phyloP scores from a whole-genome alignment of 2,888 invertebrate genomes.

The Arctia plantaginis region DNA sequence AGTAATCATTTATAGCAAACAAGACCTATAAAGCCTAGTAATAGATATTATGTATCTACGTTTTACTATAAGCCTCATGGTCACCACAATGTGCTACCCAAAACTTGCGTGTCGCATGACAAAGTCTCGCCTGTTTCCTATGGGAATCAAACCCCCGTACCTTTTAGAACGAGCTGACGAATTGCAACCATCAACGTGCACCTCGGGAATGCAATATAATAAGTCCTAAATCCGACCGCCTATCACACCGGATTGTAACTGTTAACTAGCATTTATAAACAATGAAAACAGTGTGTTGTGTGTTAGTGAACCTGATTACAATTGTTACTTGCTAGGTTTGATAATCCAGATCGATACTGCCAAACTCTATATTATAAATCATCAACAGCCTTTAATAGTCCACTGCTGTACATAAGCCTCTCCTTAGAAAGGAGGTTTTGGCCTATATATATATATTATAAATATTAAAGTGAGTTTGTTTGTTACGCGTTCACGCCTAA shows the following conservation, averaged over 20 bases:
- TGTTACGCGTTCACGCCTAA: too few species aligned
- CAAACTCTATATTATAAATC: too few species aligned
- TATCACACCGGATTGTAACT: constrained; percentile 30
- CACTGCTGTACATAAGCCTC: too few species aligned
- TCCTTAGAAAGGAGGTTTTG: too few species aligned
- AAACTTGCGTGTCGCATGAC: constrained; percentile 70
- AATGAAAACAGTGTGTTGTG: background rate
- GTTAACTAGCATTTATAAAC: background rate
- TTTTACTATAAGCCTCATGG: constrained; percentile 37
- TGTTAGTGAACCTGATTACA: background rate
- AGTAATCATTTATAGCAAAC: background rate
- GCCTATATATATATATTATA: too few species aligned
- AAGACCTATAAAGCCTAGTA: background rate
- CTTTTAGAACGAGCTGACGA: constrained; percentile 45
- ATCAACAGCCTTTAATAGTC: too few species aligned
- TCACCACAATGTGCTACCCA: constrained; percentile 57
- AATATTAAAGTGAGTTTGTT: too few species aligned
- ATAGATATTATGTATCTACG: background rate
- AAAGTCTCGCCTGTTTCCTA: constrained; percentile 66
- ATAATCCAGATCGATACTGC: background rate
- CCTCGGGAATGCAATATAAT: constrained; percentile 66
- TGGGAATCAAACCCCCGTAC: constrained; percentile 60
- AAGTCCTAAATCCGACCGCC: constrained; percentile 46
- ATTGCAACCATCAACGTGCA: constrained; percentile 59
- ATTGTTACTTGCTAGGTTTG: background rate